phyloP scores from a whole-genome alignment of 2,797 vertebrate species.

The Eremophila alpestris region DNA sequence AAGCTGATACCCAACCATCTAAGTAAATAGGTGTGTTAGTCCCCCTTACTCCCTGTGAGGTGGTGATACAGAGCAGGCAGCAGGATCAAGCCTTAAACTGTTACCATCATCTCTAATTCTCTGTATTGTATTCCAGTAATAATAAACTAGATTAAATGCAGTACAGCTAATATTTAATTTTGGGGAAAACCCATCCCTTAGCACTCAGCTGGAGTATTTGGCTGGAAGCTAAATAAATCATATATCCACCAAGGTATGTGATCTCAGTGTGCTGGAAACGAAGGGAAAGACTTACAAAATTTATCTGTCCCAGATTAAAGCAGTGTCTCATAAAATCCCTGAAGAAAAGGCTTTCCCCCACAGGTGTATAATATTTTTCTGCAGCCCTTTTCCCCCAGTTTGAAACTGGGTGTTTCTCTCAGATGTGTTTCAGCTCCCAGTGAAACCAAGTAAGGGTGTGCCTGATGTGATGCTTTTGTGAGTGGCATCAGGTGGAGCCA shows the following conservation, averaged over 20 bases:
- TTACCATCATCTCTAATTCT: neutral
- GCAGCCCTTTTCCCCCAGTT: neutral
- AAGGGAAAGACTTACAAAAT: neutral
- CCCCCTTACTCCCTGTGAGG: neutral
- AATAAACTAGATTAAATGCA: neutral
- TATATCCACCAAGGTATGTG: neutral
- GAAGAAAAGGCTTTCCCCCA: neutral
- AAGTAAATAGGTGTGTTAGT: neutral
- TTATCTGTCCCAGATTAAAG: neutral
- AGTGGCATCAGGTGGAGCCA: neutral
- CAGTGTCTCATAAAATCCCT: neutral
- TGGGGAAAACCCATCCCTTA: neutral
- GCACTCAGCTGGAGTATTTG: neutral
- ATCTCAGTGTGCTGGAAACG: neutral
- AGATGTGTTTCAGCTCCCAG: neutral
- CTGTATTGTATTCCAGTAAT: neutral
- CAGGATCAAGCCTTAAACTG: neutral
- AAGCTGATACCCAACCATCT: neutral
- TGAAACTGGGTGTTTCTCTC: neutral
- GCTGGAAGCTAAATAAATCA: neutral
- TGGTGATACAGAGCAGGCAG: neutral
- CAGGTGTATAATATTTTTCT: neutral
- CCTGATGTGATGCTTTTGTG: neutral
- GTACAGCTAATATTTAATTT: neutral
- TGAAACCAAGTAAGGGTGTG: neutral